phyloP scores from a whole-genome alignment of 2,888 invertebrate genomes.

The Scaptomyza polygonia region DNA sequence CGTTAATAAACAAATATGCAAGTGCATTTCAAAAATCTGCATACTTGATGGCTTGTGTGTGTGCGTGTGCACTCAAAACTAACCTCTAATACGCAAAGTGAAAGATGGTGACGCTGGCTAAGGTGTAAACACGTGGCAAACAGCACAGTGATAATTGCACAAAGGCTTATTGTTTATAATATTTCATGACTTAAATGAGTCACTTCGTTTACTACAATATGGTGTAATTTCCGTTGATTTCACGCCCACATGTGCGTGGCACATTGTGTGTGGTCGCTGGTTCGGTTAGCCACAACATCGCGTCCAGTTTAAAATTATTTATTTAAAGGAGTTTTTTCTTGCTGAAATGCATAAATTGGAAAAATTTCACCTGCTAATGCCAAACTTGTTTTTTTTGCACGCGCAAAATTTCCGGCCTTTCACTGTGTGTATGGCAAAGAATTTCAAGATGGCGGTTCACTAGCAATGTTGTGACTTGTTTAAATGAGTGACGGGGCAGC shows the following conservation, averaged over 20 bases:
- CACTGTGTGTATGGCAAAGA: slow-evolving; percentile 50
- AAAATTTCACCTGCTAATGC: slow-evolving; percentile 3
- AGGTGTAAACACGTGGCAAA: slow-evolving; percentile 71
- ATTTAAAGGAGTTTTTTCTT: slow-evolving; percentile 5
- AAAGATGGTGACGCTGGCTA: slow-evolving; percentile 63
- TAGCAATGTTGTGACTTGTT: slow-evolving; percentile 48
- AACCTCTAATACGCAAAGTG: slow-evolving; percentile 68
- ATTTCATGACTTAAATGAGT: slow-evolving; percentile 22
- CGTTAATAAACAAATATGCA: slow-evolving; percentile 71
- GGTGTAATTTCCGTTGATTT: slow-evolving; percentile 54
- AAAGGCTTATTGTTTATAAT: slow-evolving; percentile 23
- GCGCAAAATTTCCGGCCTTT: slow-evolving; percentile 52
- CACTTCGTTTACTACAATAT: slow-evolving; percentile 47
- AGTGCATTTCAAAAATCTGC: slow-evolving; percentile 45
- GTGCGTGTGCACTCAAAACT: slow-evolving; percentile 31
- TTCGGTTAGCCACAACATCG: background rate
- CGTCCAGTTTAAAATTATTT: background rate
- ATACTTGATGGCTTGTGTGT: slow-evolving; percentile 43
- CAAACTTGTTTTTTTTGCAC: slow-evolving; percentile 54
- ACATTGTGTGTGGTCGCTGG: slow-evolving; percentile 11
- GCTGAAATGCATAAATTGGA: slow-evolving; percentile 1
- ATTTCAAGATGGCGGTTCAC: slow-evolving; percentile 74
- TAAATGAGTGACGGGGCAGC: slow-evolving; percentile 12
- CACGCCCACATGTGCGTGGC: slow-evolving; percentile 58
- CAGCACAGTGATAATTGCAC: slow-evolving; percentile 23